A percentile compares a stretch with the other conserved stretches of the same genome.
phyloP scores from a whole-genome alignment of 2,113 vertebrate species.

The Pyxicephalus adspersus region DNA sequence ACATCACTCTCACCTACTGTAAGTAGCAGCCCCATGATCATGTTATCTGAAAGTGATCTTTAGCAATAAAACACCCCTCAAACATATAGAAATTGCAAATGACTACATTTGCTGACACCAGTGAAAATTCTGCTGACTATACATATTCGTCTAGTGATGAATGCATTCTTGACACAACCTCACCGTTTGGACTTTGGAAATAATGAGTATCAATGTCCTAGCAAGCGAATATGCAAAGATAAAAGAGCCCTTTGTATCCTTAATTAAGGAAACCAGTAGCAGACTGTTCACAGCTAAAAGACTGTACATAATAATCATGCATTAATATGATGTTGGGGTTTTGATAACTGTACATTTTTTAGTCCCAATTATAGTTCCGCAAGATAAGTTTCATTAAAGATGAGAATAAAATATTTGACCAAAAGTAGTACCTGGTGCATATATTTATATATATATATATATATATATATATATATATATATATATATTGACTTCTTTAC shows the following conservation, averaged over 20 bases:
- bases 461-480: neutral
- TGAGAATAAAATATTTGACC: slow-evolving; percentile 24
- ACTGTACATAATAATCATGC: slow-evolving; percentile 95
- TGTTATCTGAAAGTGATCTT: slow-evolving; percentile 93
- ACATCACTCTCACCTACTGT: slow-evolving; percentile 76
- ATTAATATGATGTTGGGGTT: slow-evolving; percentile 87
- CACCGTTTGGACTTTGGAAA: slow-evolving; percentile 98
- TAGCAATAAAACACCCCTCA: slow-evolving; percentile 89
- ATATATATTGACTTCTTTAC: too few relatives aligned
- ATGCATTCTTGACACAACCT: slow-evolving; percentile 99
- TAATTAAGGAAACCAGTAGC: slow-evolving; percentile 94
- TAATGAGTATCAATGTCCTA: slow-evolving; percentile 99
- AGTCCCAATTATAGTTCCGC: slow-evolving; percentile 79
- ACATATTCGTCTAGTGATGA: slow-evolving; percentile 85
- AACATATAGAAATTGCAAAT: slow-evolving; percentile 92
- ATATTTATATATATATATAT: too few relatives aligned
- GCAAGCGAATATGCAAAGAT: slow-evolving; percentile 95
- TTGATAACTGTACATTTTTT: slow-evolving; percentile 81
- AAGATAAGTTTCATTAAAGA: slow-evolving; percentile 72
- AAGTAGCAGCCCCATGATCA: slow-evolving; percentile 93
- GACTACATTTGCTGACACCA: slow-evolving; percentile 92
- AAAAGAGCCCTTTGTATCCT: slow-evolving; percentile 90
- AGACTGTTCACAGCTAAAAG: slow-evolving; percentile 87
- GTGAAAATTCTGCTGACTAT: slow-evolving; percentile 86
- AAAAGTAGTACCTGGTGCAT: neutral